Evolutionary conservation across 2,113 vertebrate species (phyloP), one percentile per base, ranked within the genome.

Genomic region (Platysternon megacephalum): DNA sequence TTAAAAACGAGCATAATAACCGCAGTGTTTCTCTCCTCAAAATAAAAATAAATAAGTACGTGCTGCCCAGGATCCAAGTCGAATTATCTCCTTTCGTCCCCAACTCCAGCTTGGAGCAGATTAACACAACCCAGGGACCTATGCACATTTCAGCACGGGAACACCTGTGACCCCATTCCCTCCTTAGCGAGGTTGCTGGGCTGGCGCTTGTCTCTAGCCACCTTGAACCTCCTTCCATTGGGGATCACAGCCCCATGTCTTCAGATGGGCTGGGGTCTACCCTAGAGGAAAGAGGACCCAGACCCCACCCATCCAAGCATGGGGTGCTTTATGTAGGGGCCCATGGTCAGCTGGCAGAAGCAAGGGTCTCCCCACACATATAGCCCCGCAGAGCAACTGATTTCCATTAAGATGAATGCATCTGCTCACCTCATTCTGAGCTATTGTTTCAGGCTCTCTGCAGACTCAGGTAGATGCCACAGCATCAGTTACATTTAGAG

Each of bases 291-390:
- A 32, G 29, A 84, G 17, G 29, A 53, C 52, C 49, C 2, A 22
- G 22, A 74, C 2, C 42, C 42, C 29, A 29, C 12, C 39, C 22
- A 42, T 76, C 39, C 52, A 80, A 52, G 24, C 21, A 21, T n/a
- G 61, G 22, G 52, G 5, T 39, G 24, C 49, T 51, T 39, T 5
- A 10, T 2, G 3, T 2, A 11, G 16, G 68, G 8, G 5, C 3
- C 52, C 19, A 22, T 2, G 52, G 8, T 3, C n/a, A 68, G 7
- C 16, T 68, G 61, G 32, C 16, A 68, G 61, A 65, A 65, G 61
- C 32, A 32, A 65, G 32, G 6, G 14, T n/a, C 35, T n/a, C 39
- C 19, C 3, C 1, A 3, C 2, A 24, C 24, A n/a, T 2, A 1
- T 10, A 17, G 72, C 52, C 46, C 13, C 14, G 3, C 58, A 80